These are phyloP conservation scores for Bombus huntii DNA, from an alignment of 1,140 invertebrate species.

Conservation along the genomic window DNA sequence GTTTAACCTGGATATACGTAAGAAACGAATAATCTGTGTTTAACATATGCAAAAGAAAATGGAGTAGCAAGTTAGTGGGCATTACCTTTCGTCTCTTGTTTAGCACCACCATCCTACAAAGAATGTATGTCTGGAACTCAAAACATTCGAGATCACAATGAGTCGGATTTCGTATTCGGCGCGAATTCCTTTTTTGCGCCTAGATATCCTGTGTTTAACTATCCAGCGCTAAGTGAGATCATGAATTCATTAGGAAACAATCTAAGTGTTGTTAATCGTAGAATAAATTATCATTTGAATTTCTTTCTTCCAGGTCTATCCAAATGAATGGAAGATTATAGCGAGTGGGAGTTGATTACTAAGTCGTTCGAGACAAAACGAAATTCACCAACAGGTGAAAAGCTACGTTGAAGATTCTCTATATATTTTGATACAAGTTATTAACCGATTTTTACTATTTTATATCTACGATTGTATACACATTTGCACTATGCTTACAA, in stretches of 20 bases:
- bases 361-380: not conserved
- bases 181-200: slow-evolving; percentile 48
- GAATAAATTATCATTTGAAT: no score
- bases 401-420: not conserved
- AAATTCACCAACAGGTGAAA: not conserved
- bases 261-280: no score
- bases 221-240: slow-evolving; percentile 41
- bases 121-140: slow-evolving; percentile 55
- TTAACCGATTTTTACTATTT: not conserved
- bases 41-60: not conserved
- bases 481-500: not conserved
- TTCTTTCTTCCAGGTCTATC: not conserved
- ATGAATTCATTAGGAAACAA: not conserved
- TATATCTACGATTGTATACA: not conserved
- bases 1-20: not conserved
- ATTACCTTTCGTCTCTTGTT: no score
- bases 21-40: not conserved
- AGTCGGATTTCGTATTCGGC: slow-evolving; percentile 52
- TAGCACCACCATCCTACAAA: slow-evolving; percentile 70
- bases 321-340: not conserved
- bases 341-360: no score
- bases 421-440: not conserved
- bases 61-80: not conserved
- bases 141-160: slow-evolving; percentile 47
- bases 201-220: slow-evolving; percentile 62